Percentiles rank a stretch among this genome's conserved stretches.
These are phyloP conservation scores for Chymomyza fuscimana DNA, from an alignment of 2,888 invertebrate species.

Conservation along the genomic window DNA sequence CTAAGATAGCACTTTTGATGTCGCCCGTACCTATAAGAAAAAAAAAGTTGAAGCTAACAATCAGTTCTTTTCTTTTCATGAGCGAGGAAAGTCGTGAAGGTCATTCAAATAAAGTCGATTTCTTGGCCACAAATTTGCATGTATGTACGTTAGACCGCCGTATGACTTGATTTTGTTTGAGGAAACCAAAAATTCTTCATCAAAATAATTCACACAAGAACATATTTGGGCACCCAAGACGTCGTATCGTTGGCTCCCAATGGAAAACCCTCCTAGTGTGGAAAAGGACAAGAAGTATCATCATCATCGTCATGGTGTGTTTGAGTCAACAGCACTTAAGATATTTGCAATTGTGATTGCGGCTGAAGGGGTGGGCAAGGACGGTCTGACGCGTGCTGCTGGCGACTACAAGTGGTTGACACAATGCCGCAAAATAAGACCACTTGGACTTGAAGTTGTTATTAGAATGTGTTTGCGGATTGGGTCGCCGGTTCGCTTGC, in stretches of 20 bases:
- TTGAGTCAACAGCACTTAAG: conserved; percentile 9
- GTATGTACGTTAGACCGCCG: no score
- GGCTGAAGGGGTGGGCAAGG: not conserved
- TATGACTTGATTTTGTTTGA: no score
- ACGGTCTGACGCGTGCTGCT: conserved; percentile 6
- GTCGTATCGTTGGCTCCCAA: no score
- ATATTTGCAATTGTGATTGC: not conserved
- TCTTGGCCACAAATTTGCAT: no score
- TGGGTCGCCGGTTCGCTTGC: not conserved
- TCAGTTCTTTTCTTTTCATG: no score
- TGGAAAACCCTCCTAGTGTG: conserved; percentile 15
- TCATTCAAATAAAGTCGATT: no score
- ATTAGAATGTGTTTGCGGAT: not conserved
- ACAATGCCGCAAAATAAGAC: conserved; percentile 9
- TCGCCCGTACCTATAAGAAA: no score
- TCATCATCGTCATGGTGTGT: not conserved
- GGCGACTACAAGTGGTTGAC: conserved; percentile 49
- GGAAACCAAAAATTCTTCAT: conserved; percentile 6
- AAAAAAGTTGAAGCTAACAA: no score
- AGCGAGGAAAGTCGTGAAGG: no score
- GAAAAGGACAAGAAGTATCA: not conserved
- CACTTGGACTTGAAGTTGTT: not conserved
- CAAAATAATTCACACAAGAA: not conserved
- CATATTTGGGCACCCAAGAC: no score
- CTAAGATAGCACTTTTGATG: no score